These are phyloP conservation scores for Exaiptasia diaphana DNA, from an alignment of 64 coral and sea anemone genomes.

Conservation along the genomic window DNA sequence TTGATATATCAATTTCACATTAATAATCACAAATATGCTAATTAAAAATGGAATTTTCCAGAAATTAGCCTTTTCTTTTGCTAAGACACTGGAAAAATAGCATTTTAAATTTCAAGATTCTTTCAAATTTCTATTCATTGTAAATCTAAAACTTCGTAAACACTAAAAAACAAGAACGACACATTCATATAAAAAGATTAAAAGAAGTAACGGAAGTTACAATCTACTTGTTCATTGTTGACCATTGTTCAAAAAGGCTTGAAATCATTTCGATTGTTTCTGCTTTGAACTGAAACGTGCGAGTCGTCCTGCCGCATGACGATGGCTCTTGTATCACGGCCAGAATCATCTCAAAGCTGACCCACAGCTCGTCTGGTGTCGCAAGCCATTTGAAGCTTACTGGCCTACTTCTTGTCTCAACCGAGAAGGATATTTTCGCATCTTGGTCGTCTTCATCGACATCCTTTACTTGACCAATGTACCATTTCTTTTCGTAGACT, in stretches of 20 bases:
- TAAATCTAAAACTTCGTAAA: no score
- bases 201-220: no score
- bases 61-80: no score
- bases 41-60: no score
- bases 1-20: no score
- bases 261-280: constrained; percentile 7
- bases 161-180: no score
- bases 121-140: no score
- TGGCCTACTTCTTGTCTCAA: not conserved
- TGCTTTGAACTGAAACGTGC: not conserved
- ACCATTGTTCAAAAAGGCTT: not conserved
- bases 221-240: no score
- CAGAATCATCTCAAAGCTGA: constrained; percentile 23
- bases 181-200: no score
- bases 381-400: constrained; percentile 27
- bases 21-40: no score
- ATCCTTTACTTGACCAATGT: constrained; percentile 27
- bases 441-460: constrained; percentile 6
- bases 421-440: constrained; percentile 21
- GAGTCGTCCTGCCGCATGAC: constrained; percentile 3
- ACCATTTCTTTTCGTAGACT: constrained; percentile 41
- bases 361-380: constrained; percentile 30
- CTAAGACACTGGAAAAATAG: no score
- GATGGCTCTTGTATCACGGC: not conserved
- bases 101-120: no score